Evolutionary conservation across 2,113 vertebrate genomes (phyloP).

Genomic region (Cyprinodon brontotheroides): DNA sequence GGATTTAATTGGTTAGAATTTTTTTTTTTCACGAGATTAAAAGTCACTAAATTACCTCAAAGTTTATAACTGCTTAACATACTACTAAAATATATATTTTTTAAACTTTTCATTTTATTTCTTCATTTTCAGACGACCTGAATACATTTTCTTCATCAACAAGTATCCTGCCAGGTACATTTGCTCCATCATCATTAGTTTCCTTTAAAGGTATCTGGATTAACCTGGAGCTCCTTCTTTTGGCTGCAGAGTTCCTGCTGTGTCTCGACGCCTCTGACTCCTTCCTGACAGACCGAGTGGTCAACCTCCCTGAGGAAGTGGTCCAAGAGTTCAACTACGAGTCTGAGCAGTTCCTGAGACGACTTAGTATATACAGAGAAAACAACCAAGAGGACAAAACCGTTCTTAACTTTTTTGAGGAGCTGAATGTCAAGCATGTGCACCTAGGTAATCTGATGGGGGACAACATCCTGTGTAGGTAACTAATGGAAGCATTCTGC

Average conservation of each 20-base stretch:
- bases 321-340: conserved; percentile 83
- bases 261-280: conserved; percentile 84
- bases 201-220: not conserved
- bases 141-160: conserved; percentile 61
- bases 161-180: conserved; percentile 84
- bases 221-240: not conserved
- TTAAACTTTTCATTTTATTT: not conserved
- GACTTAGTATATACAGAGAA: conserved; percentile 80
- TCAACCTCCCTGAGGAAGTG: conserved; percentile 84
- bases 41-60: too few relatives aligned
- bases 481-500: not conserved
- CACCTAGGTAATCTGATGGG: conserved; percentile 80
- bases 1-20: too few relatives aligned
- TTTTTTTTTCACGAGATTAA: too few relatives aligned
- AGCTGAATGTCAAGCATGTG: conserved; percentile 82
- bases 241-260: conserved; percentile 84
- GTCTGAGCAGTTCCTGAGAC: conserved; percentile 80
- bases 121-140: conserved; percentile 68
- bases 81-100: too few relatives aligned
- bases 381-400: conserved; percentile 79
- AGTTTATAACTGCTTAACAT: too few relatives aligned
- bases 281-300: conserved; percentile 87
- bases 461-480: not conserved
- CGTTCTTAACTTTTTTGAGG: conserved; percentile 87
- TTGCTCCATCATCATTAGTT: not conserved